Evolutionary conservation across 1,140 invertebrate species (phyloP).

Genomic region (Helicorthomorpha holstii): DNA sequence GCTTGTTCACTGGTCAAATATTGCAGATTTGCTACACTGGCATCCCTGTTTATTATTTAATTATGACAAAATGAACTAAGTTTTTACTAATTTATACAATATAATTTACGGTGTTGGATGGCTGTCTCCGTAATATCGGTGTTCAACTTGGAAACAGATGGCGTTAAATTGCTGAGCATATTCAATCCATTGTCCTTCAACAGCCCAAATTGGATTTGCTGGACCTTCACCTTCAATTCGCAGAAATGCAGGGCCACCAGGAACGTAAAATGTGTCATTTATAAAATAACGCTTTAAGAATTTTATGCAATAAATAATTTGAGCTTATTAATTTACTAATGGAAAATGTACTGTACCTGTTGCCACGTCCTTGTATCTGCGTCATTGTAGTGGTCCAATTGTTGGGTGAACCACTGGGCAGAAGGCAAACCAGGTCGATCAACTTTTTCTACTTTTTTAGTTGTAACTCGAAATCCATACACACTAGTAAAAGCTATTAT

Average conservation of each 20-base stretch:
- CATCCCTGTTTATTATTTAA: neutral
- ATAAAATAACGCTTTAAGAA: neutral
- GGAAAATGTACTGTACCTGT: too few relatives aligned
- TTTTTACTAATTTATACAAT: neutral
- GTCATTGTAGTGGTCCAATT: neutral
- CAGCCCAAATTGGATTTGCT: neutral
- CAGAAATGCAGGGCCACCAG: neutral
- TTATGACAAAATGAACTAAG: slow-evolving; percentile 1
- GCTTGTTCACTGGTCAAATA: slow-evolving; percentile 28
- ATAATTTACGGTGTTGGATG: slow-evolving; percentile 10
- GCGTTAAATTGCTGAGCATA: neutral
- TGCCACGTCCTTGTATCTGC: neutral
- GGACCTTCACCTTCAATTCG: slow-evolving; percentile 17
- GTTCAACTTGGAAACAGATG: neutral
- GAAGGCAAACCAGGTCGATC: neutral
- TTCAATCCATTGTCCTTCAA: neutral
- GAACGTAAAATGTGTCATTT: neutral
- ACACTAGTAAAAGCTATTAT: too few relatives aligned
- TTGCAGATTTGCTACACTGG: slow-evolving; percentile 24
- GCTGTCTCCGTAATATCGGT: neutral
- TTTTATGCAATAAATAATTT: neutral
- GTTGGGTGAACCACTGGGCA: neutral
- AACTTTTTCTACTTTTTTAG: too few relatives aligned
- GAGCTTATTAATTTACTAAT: too few relatives aligned
- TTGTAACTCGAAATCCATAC: too few relatives aligned